Base-by-base conservation (phyloP, 2,113 vertebrate genomes). In the Recurvirostra avosetta region DNA sequence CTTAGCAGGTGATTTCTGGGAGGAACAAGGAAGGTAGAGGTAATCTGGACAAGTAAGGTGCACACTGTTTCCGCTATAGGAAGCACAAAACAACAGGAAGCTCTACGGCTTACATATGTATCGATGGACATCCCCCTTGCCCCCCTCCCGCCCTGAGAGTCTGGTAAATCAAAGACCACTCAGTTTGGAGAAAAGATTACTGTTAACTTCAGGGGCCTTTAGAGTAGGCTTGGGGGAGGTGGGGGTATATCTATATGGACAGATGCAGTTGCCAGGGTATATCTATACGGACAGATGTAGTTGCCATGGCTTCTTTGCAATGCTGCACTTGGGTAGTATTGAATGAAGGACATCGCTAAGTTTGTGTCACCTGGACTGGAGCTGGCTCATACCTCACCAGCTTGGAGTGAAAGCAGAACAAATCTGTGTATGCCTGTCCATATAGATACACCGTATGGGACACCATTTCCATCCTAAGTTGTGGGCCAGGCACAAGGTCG, bases 1-100 rank as follows among this genome's bases (percentile, higher is more conserved):
- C 99, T 99, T 99, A 92, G 99, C 99, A 65, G 99, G 99, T 92
- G 99, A 99, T 99, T 99, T 99, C 99, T 99, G 95, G 87, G 95
- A 96, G 97, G 97, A 97, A 98, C 83, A 97, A 97, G 96, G 97
- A 97, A 97, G 90, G 95, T 26, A 96, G 89, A 97, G 88, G 89
- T 97, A 96, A 97, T 94, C 62, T 88, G 92, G 97, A 96, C 55
- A 97, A 93, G 92, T 93, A 97, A 97, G 92, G 92, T 89, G 92
- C 94, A 94, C 59, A 96, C 26, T 90, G 71, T 80, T 95, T 95
- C 77, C 90, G 86, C 93, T 88, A 93, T 11, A 96, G 93, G 86
- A 94, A 84, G 92, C 93, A 81, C 95, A 93, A 90, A 96, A 91
- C 86, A 96, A 87, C 50, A 77, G 47, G 80, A 79, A 92, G 92